These are phyloP conservation scores for Bovichtus variegatus DNA, from an alignment of 2,797 vertebrate genomes.

Conservation along the genomic window DNA sequence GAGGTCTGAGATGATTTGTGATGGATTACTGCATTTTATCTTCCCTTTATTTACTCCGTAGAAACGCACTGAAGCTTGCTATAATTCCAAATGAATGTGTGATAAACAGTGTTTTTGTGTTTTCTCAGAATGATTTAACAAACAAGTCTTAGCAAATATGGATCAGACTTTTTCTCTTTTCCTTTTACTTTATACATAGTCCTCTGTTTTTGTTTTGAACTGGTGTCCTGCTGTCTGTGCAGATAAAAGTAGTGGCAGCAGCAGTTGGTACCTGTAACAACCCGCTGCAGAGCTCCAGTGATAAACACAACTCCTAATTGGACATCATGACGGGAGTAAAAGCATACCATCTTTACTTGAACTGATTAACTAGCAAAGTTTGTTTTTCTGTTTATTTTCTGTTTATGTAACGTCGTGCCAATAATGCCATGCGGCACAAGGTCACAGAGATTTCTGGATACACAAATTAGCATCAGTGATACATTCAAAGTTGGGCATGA, in stretches of 20 bases:
- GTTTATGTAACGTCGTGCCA: constrained; percentile 49
- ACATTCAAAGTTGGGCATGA: constrained; percentile 48
- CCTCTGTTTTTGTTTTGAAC: constrained; percentile 79
- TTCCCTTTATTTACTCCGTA: constrained; percentile 80
- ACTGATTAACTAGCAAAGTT: constrained; percentile 79
- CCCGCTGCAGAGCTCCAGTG: constrained; percentile 56
- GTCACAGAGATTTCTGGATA: constrained; percentile 60
- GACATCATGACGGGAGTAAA: constrained; percentile 75
- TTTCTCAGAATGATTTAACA: constrained; percentile 73
- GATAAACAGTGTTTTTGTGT: constrained; percentile 75
- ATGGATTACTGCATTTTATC: constrained; percentile 85
- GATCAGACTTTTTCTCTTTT: constrained; percentile 25
- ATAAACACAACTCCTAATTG: constrained; percentile 81
- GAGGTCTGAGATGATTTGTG: constrained; percentile 85
- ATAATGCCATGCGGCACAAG: constrained; percentile 47
- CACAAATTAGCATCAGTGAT: constrained; percentile 68
- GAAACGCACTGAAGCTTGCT: constrained; percentile 73
- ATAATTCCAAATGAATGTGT: constrained; percentile 80
- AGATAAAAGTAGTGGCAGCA: constrained; percentile 70
- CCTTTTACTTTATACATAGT: constrained; percentile 62
- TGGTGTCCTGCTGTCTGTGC: constrained; percentile 74
- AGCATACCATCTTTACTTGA: constrained; percentile 70
- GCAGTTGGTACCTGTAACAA: constrained; percentile 73
- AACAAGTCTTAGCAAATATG: constrained; percentile 74
- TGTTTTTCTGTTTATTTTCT: constrained; percentile 69